phyloP scores from a whole-genome alignment of 2,113 vertebrate genomes.

The Azemiops feae region DNA sequence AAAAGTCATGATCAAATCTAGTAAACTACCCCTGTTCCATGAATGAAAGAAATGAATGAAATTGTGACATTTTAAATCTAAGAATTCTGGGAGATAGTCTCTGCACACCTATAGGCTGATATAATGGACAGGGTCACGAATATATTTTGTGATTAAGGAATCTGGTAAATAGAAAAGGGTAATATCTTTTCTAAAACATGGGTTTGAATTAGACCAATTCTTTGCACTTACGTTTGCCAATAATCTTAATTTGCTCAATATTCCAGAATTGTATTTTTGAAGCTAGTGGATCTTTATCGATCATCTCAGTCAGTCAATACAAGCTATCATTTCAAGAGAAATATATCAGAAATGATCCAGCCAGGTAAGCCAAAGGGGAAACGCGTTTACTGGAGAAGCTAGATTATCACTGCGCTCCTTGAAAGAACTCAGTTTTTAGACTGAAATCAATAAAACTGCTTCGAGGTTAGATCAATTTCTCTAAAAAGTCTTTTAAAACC shows the following conservation, averaged over 20 bases:
- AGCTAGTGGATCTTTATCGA: neutral
- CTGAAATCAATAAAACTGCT: constrained; percentile 24
- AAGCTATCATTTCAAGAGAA: constrained; percentile 19
- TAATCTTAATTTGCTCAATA: neutral
- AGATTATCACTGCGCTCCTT: neutral
- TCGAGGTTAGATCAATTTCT: constrained; percentile 10
- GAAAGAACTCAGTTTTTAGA: constrained; percentile 28
- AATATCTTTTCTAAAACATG: neutral
- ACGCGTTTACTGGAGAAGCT: neutral
- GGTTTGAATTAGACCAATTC: neutral
- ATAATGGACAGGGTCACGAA: neutral
- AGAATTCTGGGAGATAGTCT: neutral
- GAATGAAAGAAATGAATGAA: neutral
- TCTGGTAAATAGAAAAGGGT: neutral
- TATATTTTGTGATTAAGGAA: neutral
- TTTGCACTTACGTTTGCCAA: neutral
- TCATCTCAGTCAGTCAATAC: neutral
- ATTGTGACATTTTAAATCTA: neutral
- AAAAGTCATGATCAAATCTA: neutral
- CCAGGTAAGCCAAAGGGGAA: constrained; percentile 18
- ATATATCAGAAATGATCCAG: neutral
- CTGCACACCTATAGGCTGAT: neutral
- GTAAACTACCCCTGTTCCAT: neutral
- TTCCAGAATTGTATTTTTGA: neutral
- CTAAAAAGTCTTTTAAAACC: neutral